phyloP scores from a whole-genome alignment of 2,113 vertebrate species.

The Romanogobio albipinnatus region DNA sequence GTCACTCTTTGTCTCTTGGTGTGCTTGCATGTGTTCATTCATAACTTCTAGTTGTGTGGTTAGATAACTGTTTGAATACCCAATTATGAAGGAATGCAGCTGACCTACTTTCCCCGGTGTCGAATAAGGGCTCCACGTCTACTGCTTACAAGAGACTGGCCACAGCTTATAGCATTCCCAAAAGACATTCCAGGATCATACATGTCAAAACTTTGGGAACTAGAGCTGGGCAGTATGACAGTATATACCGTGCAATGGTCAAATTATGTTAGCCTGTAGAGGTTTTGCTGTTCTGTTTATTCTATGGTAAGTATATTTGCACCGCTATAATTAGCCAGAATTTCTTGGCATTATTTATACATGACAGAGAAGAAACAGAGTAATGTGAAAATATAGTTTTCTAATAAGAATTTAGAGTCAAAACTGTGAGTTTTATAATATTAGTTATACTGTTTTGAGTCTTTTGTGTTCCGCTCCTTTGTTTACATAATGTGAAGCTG shows the following conservation, averaged over 20 bases:
- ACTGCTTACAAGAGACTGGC: slow-evolving; percentile 8
- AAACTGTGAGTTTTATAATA: no score
- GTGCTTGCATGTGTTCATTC: slow-evolving; percentile 31
- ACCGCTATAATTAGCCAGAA: background rate
- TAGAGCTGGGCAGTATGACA: background rate
- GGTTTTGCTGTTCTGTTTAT: slow-evolving; percentile 9
- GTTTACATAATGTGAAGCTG: no score
- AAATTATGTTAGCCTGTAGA: background rate
- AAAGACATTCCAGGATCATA: background rate
- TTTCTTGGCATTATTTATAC: slow-evolving; percentile 11
- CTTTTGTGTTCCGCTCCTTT: no score
- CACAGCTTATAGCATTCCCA: slow-evolving; percentile 24
- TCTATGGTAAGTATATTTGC: background rate
- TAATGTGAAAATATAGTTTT: slow-evolving; percentile 4
- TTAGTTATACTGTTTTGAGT: no score
- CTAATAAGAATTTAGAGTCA: background rate
- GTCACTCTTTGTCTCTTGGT: background rate
- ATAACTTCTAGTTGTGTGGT: slow-evolving; percentile 27
- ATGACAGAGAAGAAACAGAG: background rate
- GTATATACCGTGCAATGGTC: background rate
- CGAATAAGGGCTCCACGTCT: slow-evolving; percentile 27
- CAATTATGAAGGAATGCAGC: slow-evolving; percentile 57
- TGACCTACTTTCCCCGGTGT: slow-evolving; percentile 56
- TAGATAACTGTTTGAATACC: slow-evolving; percentile 52
- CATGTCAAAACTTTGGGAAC: slow-evolving; percentile 20